Percentiles rank a stretch among this genome's conserved stretches.
Evolutionary conservation across 2,113 vertebrate species (phyloP).

Genomic region (Baryphthengus martii): DNA sequence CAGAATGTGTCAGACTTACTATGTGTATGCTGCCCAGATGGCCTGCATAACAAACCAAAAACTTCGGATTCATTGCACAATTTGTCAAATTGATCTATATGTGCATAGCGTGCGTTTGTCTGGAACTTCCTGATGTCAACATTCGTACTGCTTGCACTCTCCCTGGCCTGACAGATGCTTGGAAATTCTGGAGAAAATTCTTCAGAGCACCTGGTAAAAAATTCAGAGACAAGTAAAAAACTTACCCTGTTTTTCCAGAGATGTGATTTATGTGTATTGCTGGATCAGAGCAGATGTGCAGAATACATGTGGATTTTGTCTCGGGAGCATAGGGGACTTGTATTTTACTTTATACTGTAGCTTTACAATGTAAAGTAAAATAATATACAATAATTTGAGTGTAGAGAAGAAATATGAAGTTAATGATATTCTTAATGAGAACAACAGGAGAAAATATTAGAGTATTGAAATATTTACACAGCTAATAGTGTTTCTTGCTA

Average conservation of each 20-base stretch:
- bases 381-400: background rate
- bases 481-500: background rate
- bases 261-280: background rate
- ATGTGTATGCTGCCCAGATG: conserved; percentile 59
- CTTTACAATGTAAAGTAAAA: background rate
- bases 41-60: conserved; percentile 59
- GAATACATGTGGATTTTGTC: background rate
- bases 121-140: conserved; percentile 49
- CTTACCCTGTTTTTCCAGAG: background rate
- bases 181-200: conserved; percentile 20
- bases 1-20: conserved; percentile 64
- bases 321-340: background rate
- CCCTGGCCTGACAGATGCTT: conserved; percentile 21
- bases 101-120: conserved; percentile 25
- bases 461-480: background rate
- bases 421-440: background rate
- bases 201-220: background rate
- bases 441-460: background rate
- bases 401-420: background rate
- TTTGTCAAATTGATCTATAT: conserved; percentile 52
- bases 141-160: background rate
- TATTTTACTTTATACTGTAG: background rate
- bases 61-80: conserved; percentile 23
- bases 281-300: background rate
- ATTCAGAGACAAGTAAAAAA: background rate